These are phyloP conservation scores for Melanerpes aurifrons DNA, from an alignment of 2,113 vertebrate genomes.

Conservation along the genomic window DNA sequence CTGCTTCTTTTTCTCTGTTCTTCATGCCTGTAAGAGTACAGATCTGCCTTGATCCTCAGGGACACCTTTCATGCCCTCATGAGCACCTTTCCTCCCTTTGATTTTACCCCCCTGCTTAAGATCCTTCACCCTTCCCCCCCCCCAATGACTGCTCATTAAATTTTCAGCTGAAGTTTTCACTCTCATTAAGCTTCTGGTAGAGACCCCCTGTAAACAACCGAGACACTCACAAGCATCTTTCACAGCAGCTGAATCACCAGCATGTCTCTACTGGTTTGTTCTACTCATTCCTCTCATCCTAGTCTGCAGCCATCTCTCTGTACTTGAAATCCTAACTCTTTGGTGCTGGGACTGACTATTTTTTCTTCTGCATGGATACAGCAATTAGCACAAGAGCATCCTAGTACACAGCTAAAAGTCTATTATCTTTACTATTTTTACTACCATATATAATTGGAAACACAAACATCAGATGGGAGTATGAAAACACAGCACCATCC, in stretches of 20 bases:
- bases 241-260: not conserved
- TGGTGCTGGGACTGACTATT: not conserved
- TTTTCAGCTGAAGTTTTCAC: not conserved
- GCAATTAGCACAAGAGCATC: not conserved
- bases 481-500: not conserved
- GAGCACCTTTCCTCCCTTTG: not conserved
- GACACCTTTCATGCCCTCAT: not conserved
- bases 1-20: not conserved
- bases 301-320: not conserved
- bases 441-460: not conserved
- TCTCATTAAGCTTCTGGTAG: not conserved
- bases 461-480: not conserved
- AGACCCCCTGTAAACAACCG: not conserved
- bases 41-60: accelerated
- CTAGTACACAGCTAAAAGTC: not conserved
- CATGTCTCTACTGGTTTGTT: not conserved
- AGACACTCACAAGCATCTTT: not conserved
- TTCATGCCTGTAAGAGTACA: not conserved
- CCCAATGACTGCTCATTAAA: not conserved
- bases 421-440: not conserved
- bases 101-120: not conserved
- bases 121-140: too few relatives aligned
- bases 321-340: not conserved
- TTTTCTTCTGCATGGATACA: not conserved
- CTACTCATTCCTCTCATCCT: not conserved